Evolutionary conservation across 1,140 invertebrate genomes (phyloP), one percentile per base, ranked within the genome.

Genomic region (Hylaeus volcanicus): DNA sequence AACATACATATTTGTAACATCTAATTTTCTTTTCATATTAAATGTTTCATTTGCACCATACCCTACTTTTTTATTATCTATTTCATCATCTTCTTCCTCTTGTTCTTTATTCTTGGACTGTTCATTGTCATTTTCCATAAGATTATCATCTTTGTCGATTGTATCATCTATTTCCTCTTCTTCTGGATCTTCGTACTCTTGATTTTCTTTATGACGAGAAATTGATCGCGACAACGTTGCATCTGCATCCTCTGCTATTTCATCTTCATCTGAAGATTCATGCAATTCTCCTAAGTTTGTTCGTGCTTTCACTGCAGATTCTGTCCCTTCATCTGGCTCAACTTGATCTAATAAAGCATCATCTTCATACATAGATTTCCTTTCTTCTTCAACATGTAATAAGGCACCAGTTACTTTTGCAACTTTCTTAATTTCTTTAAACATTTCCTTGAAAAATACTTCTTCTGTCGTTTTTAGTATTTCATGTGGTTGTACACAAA

Each of bases 181-280:
- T 41, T 86, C 96, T 1, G 95, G 95, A 89, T 98, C 97, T 84
- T 98, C 96, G 88, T 97, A 96, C 60, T 97, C 97, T 61, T 95
- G 95, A 73, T 95, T 95, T 82, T 96, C 95, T 58, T 95, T 92
- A 79, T 95, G 95, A 82, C 95, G 94, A 61, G 91, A 92, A 82
- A 93, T 94, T 1, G 92, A 93, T 88, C 95, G 95, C 6, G 92
- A 91, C 43, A 94, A 93, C 26, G 95, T 96, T 0, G 95, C 94
- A 86, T 95, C 95, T 48, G 94, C 95, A 64, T 95, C 95, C 43
- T 95, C 93, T 14, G 82, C 93, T 53, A 91, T 89, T 26, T 94
- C 93, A 55, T 96, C 96, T 53, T 96, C 96, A 71, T 95, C 95
- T 1, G 95, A 95, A 26, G 94, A 95, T 66, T 94, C 93, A 55